A percentile compares a stretch with the other conserved stretches of the same genome.
Evolutionary conservation across 2,797 vertebrate species (phyloP).

Genomic region (Lutra lutra): DNA sequence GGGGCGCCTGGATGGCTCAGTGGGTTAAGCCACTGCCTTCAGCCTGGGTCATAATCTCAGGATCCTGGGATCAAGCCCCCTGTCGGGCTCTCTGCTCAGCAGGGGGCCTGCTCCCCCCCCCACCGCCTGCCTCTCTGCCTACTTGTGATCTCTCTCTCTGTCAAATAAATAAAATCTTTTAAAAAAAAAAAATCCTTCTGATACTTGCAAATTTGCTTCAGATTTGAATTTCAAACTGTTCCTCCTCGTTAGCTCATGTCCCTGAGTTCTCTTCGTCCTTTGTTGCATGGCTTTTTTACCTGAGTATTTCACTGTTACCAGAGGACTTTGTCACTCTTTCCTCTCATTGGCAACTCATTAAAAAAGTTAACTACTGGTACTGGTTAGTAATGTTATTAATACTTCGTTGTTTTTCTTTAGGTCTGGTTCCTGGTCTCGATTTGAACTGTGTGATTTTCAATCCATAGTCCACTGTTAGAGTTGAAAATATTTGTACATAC

Average conservation of each 20-base stretch:
- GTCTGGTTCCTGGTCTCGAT: background rate
- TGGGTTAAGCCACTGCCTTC: too few species aligned
- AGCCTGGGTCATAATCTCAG: too few species aligned
- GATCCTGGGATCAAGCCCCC: too few species aligned
- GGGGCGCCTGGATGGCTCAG: too few species aligned
- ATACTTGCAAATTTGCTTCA: background rate
- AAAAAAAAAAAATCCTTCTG: background rate
- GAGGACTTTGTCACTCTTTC: background rate
- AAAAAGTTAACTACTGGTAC: background rate
- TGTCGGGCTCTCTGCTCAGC: too few species aligned
- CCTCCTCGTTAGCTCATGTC: background rate
- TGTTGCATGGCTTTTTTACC: background rate
- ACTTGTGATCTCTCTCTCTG: too few species aligned
- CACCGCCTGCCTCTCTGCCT: too few species aligned
- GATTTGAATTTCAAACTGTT: background rate
- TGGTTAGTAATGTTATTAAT: background rate
- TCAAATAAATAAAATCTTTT: too few species aligned
- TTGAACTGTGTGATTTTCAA: constrained; percentile 25
- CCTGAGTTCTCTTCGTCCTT: background rate
- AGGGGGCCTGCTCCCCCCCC: too few species aligned
- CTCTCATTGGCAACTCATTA: background rate
- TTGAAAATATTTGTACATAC: background rate
- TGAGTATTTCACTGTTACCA: background rate
- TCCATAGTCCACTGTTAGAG: background rate
- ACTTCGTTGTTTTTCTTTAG: constrained; percentile 8